Base-by-base conservation (phyloP, 2,113 vertebrate genomes). In the Pelodiscus sinensis region DNA sequence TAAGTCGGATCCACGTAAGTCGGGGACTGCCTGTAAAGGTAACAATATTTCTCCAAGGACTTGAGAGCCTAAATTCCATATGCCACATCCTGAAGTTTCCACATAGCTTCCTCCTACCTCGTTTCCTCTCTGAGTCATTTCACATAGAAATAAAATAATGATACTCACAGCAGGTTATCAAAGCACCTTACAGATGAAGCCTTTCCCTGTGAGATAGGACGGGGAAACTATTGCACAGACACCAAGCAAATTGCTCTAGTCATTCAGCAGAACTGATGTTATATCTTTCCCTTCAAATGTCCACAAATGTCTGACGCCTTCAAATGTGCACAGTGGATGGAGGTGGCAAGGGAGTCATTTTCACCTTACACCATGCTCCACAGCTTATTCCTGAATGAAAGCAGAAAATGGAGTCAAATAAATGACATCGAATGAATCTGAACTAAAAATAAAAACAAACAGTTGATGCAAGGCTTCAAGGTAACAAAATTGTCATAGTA, bases 41-140 rank as follows among this genome's bases (percentile, higher is more conserved):
- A 93, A 79, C 81, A 91, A 77, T 27, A 80, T 78, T 88, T 86
- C 94, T 85, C 91, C 11, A 68, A 25, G 87, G 87, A 88, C 77
- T 85, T 88, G 29, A 57, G n/a, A 92, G 84, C 82, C 80, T 82
- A 11, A 86, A 4, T n/a, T 79, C 93, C 65, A 79, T 68, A 8
- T 35, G 68, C 77, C 55, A 10, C 27, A 85, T 31, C 3, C 31
- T 44, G 93, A 84, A 38, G 52, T 29, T 73, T 84, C 1, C n/a
- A 62, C 29, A 27, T 50, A 55, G 8, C 24, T 62, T 57, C 54
- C 56, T 52, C 16, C 1, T 86, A 86, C 52, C 60, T 88, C 55
- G 25, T 38, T 52, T 93, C 44, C 80, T 81, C 73, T 73, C 50
- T 85, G n/a, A 92, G 50, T 3, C 15, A 14, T 78, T 93, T 52